These are phyloP conservation scores for Chesias legatella DNA, from an alignment of 2,888 invertebrate species.

Conservation along the genomic window DNA sequence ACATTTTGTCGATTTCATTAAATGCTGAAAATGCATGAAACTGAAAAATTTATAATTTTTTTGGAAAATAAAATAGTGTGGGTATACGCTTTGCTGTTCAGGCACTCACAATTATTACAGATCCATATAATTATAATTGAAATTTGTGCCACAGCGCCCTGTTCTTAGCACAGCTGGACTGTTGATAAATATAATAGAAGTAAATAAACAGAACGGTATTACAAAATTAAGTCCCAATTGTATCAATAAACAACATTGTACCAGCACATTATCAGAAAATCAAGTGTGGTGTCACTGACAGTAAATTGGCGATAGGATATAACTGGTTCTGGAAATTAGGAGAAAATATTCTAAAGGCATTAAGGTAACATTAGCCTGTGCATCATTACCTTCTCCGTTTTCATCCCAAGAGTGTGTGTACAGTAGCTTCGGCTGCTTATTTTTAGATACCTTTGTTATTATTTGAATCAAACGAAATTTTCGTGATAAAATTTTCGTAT, in stretches of 20 bases:
- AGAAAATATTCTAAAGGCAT: constrained; percentile 28
- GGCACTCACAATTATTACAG: background rate
- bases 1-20: no score
- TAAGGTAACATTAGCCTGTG: constrained; percentile 15
- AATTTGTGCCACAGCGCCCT: background rate
- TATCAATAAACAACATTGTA: constrained; percentile 41
- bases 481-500: no score
- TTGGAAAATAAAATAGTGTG: no score
- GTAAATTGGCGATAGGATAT: constrained; percentile 38
- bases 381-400: constrained; percentile 10
- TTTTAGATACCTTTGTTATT: no score
- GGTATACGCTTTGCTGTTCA: no score
- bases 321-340: constrained; percentile 33
- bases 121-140: constrained; percentile 7
- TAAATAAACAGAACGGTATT: constrained; percentile 38
- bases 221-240: constrained; percentile 9
- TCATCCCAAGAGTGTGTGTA: constrained; percentile 1
- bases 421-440: background rate
- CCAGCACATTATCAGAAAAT: constrained; percentile 53
- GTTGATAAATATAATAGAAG: constrained; percentile 31
- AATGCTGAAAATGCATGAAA: no score
- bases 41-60: no score
- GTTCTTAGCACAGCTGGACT: no score
- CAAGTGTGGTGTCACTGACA: constrained; percentile 51
- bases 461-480: no score